Conservation (phyloP, 92 coral and sea anemone species). For the Siderastrea radians region DNA sequence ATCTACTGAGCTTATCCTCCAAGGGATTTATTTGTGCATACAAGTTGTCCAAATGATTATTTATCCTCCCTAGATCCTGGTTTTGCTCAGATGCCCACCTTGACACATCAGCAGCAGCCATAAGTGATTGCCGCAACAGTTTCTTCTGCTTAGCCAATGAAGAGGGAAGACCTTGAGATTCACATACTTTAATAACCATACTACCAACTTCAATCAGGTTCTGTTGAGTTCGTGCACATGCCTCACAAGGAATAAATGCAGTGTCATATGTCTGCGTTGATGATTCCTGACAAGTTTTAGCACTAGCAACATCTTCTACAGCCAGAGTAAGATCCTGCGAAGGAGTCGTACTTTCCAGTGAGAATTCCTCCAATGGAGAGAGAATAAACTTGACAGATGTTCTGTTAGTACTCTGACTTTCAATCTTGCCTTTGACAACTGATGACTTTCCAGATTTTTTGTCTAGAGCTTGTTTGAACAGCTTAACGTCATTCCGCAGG, state of each 20-base stretch:
- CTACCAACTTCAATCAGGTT: slow-evolving; percentile 93
- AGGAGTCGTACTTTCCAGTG: slow-evolving; percentile 79
- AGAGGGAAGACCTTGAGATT: slow-evolving; percentile 97
- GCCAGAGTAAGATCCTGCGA: slow-evolving; percentile 80
- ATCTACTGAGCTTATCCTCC: slow-evolving; percentile 84
- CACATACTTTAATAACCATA: slow-evolving; percentile 94
- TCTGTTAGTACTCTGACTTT: slow-evolving; percentile 60
- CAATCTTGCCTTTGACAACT: slow-evolving; percentile 72
- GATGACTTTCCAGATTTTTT: slow-evolving; percentile 74
- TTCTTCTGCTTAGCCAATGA: slow-evolving; percentile 96
- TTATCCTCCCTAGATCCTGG: slow-evolving; percentile 93
- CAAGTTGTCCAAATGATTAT: slow-evolving; percentile 90
- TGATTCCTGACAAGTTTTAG: slow-evolving; percentile 79
- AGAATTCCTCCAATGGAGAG: slow-evolving; percentile 75
- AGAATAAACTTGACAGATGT: slow-evolving; percentile 92
- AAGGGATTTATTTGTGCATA: slow-evolving; percentile 97
- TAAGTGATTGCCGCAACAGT: slow-evolving; percentile 86
- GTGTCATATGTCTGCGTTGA: slow-evolving; percentile 97
- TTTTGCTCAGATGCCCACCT: slow-evolving; percentile 98
- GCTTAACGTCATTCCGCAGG: slow-evolving; percentile 85
- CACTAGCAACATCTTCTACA: slow-evolving; percentile 90
- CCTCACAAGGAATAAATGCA: slow-evolving; percentile 97
- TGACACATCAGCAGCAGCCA: slow-evolving; percentile 99
- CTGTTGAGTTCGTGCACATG: slow-evolving; percentile 95
- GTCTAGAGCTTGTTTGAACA: slow-evolving; percentile 77